Percentiles rank a stretch among this genome's conserved stretches.
phyloP scores from a whole-genome alignment of 2,888 invertebrate species.

The Ophioninae sp. region DNA sequence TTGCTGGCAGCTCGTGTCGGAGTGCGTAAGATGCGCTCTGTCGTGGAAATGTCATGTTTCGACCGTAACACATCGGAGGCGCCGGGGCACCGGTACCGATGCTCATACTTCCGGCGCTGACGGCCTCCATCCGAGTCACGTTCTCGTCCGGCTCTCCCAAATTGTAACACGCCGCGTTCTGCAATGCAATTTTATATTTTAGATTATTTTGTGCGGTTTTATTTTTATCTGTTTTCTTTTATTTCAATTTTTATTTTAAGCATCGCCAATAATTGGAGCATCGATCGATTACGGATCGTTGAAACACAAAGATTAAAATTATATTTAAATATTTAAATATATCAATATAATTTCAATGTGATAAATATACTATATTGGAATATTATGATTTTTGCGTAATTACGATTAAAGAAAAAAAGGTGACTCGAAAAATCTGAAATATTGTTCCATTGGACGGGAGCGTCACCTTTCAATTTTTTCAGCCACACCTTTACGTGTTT shows the following conservation, averaged over 20 bases:
- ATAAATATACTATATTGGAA: too few relatives aligned
- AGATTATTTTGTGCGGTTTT: too few relatives aligned
- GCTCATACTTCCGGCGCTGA: constrained; percentile 72
- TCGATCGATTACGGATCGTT: too few relatives aligned
- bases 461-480: neutral
- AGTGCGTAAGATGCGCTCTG: constrained; percentile 81
- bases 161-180: constrained; percentile 81
- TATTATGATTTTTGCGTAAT: neutral
- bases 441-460: neutral
- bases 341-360: too few relatives aligned
- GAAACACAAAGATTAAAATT: too few relatives aligned
- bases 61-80: constrained; percentile 82
- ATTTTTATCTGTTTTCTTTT: too few relatives aligned
- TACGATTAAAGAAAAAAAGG: neutral
- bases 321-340: too few relatives aligned
- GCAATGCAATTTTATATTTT: constrained; percentile 40
- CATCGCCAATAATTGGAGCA: too few relatives aligned
- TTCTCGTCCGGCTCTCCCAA: constrained; percentile 79
- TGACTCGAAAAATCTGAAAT: neutral
- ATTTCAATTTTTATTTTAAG: too few relatives aligned
- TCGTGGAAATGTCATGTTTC: constrained; percentile 86
- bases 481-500: neutral
- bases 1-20: constrained; percentile 85
- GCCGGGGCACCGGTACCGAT: constrained; percentile 75
- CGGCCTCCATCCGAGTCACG: constrained; percentile 76